Base-by-base conservation (phyloP, 2,113 vertebrate species). In the Hypomesus transpacificus region DNA sequence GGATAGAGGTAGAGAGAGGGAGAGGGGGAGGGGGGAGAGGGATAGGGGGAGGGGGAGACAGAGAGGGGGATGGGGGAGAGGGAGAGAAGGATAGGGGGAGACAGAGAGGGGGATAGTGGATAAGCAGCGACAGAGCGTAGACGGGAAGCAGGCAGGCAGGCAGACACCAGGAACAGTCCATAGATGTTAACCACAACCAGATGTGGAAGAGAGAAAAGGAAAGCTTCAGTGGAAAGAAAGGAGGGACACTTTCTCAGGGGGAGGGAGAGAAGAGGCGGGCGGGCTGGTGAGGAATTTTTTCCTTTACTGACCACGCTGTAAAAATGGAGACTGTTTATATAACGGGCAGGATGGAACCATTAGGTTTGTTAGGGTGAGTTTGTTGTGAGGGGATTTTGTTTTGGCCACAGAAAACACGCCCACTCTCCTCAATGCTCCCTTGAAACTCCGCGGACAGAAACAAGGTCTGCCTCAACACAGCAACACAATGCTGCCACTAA, bases 241-340 rank as follows among this genome's bases (percentile, higher is more conserved):
- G 85, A 73, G 78, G 75, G 77, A 82, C 81, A 79, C 39, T 73
- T 84, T 77, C 65, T 59, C 66, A 65, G 58, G 21, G 56, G 26
- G 17, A 65, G 70, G 63, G 28, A 3, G 26, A 51, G 28, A 74
- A 62, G 46, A 59, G 46, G 3, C 68, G 74, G 67, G 68, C 70
- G 65, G 68, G 68, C 28, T 24, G 52, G 74, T 88, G 87, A 89
- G 78, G 81, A 84, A 84, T 87, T 87, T 80, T 90, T 90, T 90
- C 85, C 87, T 62, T 75, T n/a, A 70, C 50, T 61, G 52, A 85
- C 64, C 11, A 51, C 53, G 24, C 56, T 73, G 80, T 76, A 79
- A 78, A 82, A 74, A 50, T 76, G 73, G 82, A 79, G 75, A 77
- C 53, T 16, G 53, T 84, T 87, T 87, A 82, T 83, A 76, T 74